These are phyloP conservation scores for Cantharis lateralis DNA, from an alignment of 2,888 invertebrate species.

Conservation along the genomic window DNA sequence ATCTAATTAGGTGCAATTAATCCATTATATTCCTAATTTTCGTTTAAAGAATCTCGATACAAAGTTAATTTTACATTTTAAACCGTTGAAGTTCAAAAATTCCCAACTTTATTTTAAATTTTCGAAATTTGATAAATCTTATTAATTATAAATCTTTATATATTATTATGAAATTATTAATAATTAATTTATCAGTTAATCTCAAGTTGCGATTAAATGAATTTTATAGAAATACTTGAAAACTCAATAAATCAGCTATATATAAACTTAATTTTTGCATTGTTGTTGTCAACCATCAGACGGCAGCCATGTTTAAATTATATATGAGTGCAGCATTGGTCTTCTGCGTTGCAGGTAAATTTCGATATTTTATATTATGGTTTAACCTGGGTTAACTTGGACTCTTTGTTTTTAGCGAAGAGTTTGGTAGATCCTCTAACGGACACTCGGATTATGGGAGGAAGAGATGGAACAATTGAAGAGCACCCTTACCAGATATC, in stretches of 20 bases:
- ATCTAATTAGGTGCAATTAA: background rate
- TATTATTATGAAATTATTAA: background rate
- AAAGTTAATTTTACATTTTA: background rate
- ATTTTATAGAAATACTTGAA: background rate
- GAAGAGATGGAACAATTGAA: background rate
- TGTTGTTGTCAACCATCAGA: background rate
- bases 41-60: background rate
- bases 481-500: conserved; percentile 4
- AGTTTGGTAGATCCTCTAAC: background rate
- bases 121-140: background rate
- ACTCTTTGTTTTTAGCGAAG: background rate
- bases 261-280: background rate
- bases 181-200: background rate
- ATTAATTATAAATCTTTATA: background rate
- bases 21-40: background rate
- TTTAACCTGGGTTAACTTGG: background rate
- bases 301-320: background rate
- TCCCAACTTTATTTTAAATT: background rate
- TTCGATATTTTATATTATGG: background rate
- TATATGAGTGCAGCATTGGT: background rate
- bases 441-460: conserved; percentile 5
- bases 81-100: background rate
- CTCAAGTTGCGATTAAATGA: background rate
- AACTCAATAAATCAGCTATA: background rate
- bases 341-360: background rate